Conservation (phyloP, 2,797 vertebrate genomes). For the Sebastes kiyomatsui region DNA sequence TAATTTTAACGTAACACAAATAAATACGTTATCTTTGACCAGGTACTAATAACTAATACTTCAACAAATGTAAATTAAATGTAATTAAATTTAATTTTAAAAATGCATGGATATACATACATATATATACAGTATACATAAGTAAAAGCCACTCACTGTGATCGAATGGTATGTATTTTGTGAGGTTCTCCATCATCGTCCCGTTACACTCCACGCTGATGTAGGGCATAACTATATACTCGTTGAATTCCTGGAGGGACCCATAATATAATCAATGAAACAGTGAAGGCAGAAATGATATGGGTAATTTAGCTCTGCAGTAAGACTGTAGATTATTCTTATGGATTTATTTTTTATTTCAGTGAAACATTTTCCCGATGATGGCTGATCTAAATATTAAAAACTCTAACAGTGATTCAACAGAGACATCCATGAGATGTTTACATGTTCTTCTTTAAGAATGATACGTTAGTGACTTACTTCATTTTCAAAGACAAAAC, state of each 20-base stretch:
- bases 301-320: neutral
- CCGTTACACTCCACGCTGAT: conserved; percentile 64
- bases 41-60: no score
- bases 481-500: conserved; percentile 36
- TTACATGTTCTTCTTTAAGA: neutral
- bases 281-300: neutral
- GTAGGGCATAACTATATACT: accelerated
- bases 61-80: no score
- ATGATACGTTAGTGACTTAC: conserved; percentile 45
- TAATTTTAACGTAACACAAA: no score
- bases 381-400: neutral
- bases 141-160: conserved; percentile 64
- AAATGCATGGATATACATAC: accelerated
- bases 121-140: accelerated
- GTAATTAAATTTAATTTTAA: no score
- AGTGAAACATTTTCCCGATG: neutral
- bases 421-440: neutral
- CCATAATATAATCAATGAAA: neutral
- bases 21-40: no score
- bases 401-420: neutral
- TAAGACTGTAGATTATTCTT: neutral
- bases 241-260: conserved; percentile 32
- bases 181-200: neutral
- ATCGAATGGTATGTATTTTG: accelerated
- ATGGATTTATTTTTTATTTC: neutral